phyloP scores from a whole-genome alignment of 2,113 vertebrate species.

The Collichthys lucidus region DNA sequence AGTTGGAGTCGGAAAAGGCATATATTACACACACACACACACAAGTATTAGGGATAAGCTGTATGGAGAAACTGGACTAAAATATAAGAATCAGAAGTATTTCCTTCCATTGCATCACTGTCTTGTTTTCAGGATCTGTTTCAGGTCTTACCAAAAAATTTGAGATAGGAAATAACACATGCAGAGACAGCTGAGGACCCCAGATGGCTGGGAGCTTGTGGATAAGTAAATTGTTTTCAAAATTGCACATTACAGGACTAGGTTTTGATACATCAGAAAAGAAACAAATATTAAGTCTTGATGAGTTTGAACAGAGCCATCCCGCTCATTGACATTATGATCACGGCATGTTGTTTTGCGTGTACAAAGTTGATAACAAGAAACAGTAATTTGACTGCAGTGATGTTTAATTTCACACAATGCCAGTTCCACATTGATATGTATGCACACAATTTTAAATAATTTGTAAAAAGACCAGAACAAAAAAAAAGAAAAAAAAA shows the following conservation, averaged over 20 bases:
- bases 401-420: not conserved
- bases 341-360: not conserved
- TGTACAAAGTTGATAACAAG: slow-evolving; percentile 1
- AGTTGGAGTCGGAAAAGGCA: not conserved
- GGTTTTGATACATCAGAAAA: slow-evolving; percentile 7
- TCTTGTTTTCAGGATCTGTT: slow-evolving; percentile 44
- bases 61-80: not conserved
- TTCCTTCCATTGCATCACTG: slow-evolving; percentile 62
- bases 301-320: slow-evolving; percentile 20
- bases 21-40: slow-evolving; percentile 12
- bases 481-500: not conserved
- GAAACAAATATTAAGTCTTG: slow-evolving; percentile 12
- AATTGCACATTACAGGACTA: not conserved
- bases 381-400: slow-evolving; percentile 6
- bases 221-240: not conserved
- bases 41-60: not conserved
- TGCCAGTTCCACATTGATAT: not conserved
- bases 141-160: slow-evolving; percentile 7
- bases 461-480: not conserved
- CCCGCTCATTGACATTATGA: not conserved
- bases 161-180: slow-evolving; percentile 6
- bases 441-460: not conserved
- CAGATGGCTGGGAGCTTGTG: not conserved
- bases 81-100: slow-evolving; percentile 5
- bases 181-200: not conserved